These are phyloP conservation scores for Glaucomys volans DNA, from an alignment of 2,113 vertebrate genomes.

Conservation along the genomic window DNA sequence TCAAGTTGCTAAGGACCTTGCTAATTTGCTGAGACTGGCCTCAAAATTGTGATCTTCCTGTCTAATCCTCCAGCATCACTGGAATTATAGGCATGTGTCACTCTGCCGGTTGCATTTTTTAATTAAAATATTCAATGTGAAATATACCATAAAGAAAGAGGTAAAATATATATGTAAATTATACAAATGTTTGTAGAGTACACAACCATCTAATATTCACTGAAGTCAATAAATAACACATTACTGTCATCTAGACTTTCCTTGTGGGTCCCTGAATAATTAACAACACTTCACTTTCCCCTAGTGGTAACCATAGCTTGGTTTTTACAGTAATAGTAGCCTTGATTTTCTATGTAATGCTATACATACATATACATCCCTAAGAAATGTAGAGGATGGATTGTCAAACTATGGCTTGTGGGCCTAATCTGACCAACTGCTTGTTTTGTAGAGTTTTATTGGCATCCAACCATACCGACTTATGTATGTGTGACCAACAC, in stretches of 20 bases:
- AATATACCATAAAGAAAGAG: background rate
- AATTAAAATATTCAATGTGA: background rate
- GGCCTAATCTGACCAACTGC: background rate
- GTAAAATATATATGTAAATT: background rate
- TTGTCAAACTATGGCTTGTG: background rate
- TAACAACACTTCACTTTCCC: background rate
- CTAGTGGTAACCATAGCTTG: background rate
- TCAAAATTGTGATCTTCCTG: too few relatives aligned
- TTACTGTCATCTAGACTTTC: background rate
- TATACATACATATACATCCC: background rate
- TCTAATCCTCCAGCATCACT: too few relatives aligned
- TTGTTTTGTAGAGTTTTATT: background rate
- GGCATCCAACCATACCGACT: background rate
- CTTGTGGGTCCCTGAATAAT: background rate
- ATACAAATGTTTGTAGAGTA: background rate
- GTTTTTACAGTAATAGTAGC: background rate
- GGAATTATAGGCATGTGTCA: too few relatives aligned
- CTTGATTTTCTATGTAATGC: background rate
- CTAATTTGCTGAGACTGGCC: too few relatives aligned
- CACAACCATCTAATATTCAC: background rate
- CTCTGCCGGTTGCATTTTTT: background rate
- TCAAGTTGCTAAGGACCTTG: too few relatives aligned
- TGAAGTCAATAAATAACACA: background rate
- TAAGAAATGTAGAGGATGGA: background rate
- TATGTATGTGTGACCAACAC: background rate